Percentiles rank a stretch among this genome's conserved stretches.
Conservation (phyloP, 2,797 vertebrate species). For the Eulemur mongoz region DNA sequence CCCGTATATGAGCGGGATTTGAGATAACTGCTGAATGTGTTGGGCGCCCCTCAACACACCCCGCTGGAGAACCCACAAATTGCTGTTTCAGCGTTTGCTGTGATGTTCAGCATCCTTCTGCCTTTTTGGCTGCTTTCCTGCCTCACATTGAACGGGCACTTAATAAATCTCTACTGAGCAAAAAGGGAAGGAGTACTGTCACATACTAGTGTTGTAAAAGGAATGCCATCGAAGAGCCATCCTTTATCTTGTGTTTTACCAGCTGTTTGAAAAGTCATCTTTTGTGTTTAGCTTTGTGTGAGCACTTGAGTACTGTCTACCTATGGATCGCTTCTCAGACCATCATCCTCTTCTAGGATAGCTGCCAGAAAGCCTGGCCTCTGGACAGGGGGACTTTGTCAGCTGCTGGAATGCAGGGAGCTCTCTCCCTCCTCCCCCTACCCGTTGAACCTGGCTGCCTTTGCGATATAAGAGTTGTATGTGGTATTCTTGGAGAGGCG, state of each 20-base stretch:
- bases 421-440: neutral
- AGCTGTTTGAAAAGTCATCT: slow-evolving; percentile 8
- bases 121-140: neutral
- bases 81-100: neutral
- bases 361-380: neutral
- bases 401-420: neutral
- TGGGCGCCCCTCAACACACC: neutral
- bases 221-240: neutral
- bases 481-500: slow-evolving; percentile 23
- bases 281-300: slow-evolving; percentile 11
- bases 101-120: neutral
- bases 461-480: neutral
- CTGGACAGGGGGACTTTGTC: neutral
- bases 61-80: neutral
- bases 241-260: slow-evolving; percentile 31
- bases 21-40: neutral
- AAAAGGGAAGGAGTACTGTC: neutral
- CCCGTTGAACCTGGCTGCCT: neutral
- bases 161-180: slow-evolving; percentile 7
- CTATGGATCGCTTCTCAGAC: slow-evolving; percentile 4
- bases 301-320: slow-evolving; percentile 22
- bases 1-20: neutral
- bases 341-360: neutral
- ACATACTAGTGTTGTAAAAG: neutral
- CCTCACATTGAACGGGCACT: neutral